Conservation (phyloP, 2,888 invertebrate genomes). For the Apamea sordens region DNA sequence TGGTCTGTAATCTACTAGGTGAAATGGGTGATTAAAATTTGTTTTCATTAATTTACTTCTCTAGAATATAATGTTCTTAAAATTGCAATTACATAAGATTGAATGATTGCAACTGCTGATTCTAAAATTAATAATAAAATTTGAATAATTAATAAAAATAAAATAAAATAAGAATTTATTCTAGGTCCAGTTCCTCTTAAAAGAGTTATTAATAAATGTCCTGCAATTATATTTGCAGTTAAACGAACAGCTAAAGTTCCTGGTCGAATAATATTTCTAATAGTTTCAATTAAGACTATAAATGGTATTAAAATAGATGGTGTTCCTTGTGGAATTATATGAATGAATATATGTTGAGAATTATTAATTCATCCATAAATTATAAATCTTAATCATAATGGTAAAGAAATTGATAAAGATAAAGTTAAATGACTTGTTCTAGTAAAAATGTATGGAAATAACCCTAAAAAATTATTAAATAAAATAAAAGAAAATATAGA, state of each 20-base stretch:
- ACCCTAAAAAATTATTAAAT: slow-evolving; percentile 92
- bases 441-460: slow-evolving; percentile 93
- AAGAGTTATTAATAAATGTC: slow-evolving; percentile 92
- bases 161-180: slow-evolving; percentile 74
- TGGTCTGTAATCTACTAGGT: slow-evolving; percentile 92
- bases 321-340: slow-evolving; percentile 92
- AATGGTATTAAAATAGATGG: slow-evolving; percentile 92
- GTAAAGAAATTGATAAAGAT: slow-evolving; percentile 90
- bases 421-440: slow-evolving; percentile 91
- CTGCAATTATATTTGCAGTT: slow-evolving; percentile 94
- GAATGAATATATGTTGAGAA: slow-evolving; percentile 91
- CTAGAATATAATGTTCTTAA: slow-evolving; percentile 92
- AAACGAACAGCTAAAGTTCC: slow-evolving; percentile 92
- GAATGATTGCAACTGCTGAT: slow-evolving; percentile 91
- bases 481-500: slow-evolving; percentile 91
- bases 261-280: slow-evolving; percentile 93
- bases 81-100: slow-evolving; percentile 92
- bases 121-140: slow-evolving; percentile 89
- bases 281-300: slow-evolving; percentile 94
- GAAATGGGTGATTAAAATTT: slow-evolving; percentile 91
- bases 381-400: slow-evolving; percentile 92
- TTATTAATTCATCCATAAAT: slow-evolving; percentile 1
- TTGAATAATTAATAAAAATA: slow-evolving; percentile 86
- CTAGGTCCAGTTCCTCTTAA: slow-evolving; percentile 83
- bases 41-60: slow-evolving; percentile 91